Evolutionary conservation across 2,113 vertebrate genomes (phyloP), one percentile per base, ranked within the genome.

Genomic region (Penelope pileata): DNA sequence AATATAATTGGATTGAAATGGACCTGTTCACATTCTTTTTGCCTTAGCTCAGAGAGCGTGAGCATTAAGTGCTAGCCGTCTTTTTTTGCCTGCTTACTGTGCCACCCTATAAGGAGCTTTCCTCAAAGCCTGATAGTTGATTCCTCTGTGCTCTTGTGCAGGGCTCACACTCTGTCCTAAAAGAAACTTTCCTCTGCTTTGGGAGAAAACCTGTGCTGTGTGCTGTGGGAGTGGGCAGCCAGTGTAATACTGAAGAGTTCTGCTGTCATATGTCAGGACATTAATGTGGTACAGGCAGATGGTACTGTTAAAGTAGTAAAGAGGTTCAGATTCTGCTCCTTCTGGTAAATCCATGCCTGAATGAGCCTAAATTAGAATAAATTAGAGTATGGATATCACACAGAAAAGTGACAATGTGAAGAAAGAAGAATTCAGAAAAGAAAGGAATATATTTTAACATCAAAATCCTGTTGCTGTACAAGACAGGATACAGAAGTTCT

Each of bases 1-100:
- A 95, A 77, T 85, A 67, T 91, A 93, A 95, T 93, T 90, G 74
- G 88, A 84, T 66, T 38, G 74, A 94, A 79, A 76, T 40, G 6
- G 83, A 94, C 34, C 19, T 27, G 15, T 36, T 75, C 30, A n/a
- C 87, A 94, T 94, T 83, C 91, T 90, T 94, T 93, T 68, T 86
- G 58, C 91, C 68, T 89, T 94, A 77, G 58, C 54, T 96, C 93
- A 78, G 40, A 78, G 40, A 1, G 2, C 26, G 32, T 4, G 5
- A 75, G 12, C 5, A 24, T 78, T 32, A 75, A 94, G 51, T 38
- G 47, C 22, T 63, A 85, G 63, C 32, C 1, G 26, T 58, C 34
- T 85, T 22, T 3, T 91, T 87, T 93, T 81, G 26, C 26, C 22
- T 80, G 45, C 5, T 1, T 2, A 36, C 26, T 45, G 32, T 83